Conservation (phyloP, 2,113 vertebrate species). For the Formicarius rufipectus region DNA sequence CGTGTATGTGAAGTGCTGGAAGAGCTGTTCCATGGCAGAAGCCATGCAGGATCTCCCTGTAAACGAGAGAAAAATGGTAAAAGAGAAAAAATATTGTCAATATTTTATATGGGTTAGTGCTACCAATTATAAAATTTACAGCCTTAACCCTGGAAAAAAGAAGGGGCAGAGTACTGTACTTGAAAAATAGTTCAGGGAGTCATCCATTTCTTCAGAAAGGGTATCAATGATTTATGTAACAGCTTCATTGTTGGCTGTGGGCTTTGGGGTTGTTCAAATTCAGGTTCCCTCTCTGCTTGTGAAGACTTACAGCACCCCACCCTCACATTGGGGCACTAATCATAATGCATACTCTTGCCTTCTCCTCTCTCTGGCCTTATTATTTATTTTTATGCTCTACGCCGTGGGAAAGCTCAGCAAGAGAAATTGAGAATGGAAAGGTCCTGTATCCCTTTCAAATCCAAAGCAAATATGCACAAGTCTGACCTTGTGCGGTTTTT, state of each 20-base stretch:
- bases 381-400: not conserved
- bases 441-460: not conserved
- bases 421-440: not conserved
- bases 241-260: not conserved
- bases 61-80: not conserved
- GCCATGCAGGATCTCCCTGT: not conserved
- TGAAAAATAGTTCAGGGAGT: not conserved
- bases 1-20: not conserved
- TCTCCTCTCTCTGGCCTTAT: not conserved
- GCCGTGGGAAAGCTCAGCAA: not conserved
- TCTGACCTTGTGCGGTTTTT: not conserved
- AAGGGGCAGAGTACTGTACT: not conserved
- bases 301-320: not conserved
- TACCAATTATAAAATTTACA: not conserved
- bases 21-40: not conserved
- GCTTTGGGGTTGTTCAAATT: not conserved
- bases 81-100: not conserved
- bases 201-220: not conserved
- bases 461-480: not conserved
- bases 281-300: not conserved
- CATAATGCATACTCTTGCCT: not conserved
- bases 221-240: not conserved
- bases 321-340: not conserved
- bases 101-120: not conserved
- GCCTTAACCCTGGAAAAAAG: not conserved